These are phyloP conservation scores for Subacronicta megacephala DNA, from an alignment of 2,888 invertebrate species.

Conservation along the genomic window DNA sequence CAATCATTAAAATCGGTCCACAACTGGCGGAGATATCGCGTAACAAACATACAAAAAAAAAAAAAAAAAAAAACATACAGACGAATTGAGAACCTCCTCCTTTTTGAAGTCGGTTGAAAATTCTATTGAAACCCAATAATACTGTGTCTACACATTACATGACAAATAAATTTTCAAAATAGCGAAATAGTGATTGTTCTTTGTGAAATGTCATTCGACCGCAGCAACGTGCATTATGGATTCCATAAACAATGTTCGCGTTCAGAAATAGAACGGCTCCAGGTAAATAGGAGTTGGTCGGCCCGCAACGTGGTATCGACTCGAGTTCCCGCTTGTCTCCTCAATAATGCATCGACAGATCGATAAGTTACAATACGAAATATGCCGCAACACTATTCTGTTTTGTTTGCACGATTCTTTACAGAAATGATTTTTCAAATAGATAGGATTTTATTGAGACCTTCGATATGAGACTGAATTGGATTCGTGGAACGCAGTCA, in stretches of 20 bases:
- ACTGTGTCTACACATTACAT: slow-evolving; percentile 35
- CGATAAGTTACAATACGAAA: slow-evolving; percentile 73
- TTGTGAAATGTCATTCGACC: slow-evolving; percentile 75
- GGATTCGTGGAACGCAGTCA: slow-evolving; percentile 2
- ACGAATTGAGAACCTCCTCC: too few relatives aligned
- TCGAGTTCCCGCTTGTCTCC: slow-evolving; percentile 67
- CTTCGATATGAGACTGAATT: slow-evolving; percentile 22
- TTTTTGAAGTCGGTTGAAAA: too few relatives aligned
- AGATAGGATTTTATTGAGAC: slow-evolving; percentile 35
- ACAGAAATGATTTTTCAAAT: slow-evolving; percentile 52
- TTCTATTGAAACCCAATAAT: slow-evolving; percentile 4
- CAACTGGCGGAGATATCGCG: too few relatives aligned
- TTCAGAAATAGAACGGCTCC: slow-evolving; percentile 78
- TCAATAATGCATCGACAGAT: slow-evolving; percentile 85
- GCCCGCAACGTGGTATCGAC: slow-evolving; percentile 62
- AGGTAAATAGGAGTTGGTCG: slow-evolving; percentile 73
- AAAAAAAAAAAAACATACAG: too few relatives aligned
- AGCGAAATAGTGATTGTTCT: slow-evolving; percentile 62
- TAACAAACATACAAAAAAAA: too few relatives aligned
- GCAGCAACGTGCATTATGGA: slow-evolving; percentile 74
- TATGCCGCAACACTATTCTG: slow-evolving; percentile 70
- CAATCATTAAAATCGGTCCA: too few relatives aligned
- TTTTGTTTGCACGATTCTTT: slow-evolving; percentile 62
- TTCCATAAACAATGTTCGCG: slow-evolving; percentile 83
- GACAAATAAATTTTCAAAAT: slow-evolving; percentile 50